These are phyloP conservation scores for Crocallis elinguaria DNA, from an alignment of 2,888 invertebrate genomes.

Conservation along the genomic window DNA sequence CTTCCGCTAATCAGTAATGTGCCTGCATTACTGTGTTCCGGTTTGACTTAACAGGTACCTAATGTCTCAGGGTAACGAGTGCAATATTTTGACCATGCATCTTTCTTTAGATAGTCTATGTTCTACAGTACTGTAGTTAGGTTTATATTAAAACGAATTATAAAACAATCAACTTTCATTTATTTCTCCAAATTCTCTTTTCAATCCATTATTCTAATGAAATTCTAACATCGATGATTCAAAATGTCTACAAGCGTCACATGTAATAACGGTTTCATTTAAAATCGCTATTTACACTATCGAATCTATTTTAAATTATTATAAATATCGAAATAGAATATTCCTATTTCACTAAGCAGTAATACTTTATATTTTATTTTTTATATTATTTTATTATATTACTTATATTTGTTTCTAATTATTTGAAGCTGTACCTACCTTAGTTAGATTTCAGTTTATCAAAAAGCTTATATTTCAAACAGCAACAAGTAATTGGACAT, in stretches of 20 bases:
- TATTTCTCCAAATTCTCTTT: constrained; percentile 48
- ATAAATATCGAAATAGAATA: not conserved
- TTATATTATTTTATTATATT: too few species aligned
- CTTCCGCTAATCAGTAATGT: too few species aligned
- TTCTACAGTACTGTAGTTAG: too few species aligned
- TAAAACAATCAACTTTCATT: constrained; percentile 54
- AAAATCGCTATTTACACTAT: constrained; percentile 18
- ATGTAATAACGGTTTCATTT: constrained; percentile 7
- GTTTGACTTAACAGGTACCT: too few species aligned
- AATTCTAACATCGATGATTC: constrained; percentile 22
- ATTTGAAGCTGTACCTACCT: too few species aligned
- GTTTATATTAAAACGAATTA: constrained; percentile 18
- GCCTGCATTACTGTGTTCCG: too few species aligned
- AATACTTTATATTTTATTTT: too few species aligned
- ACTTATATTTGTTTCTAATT: too few species aligned
- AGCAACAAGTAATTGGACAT: constrained; percentile 19
- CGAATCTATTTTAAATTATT: not conserved
- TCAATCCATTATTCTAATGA: constrained; percentile 4
- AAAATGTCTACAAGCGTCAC: constrained; percentile 21
- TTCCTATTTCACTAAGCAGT: not conserved
- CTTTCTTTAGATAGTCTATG: too few species aligned
- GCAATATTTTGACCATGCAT: too few species aligned
- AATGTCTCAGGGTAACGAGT: too few species aligned
- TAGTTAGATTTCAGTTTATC: constrained; percentile 21
- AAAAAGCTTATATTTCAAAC: constrained; percentile 39